Percentiles rank a stretch among this genome's conserved stretches.
Evolutionary conservation across 1,140 invertebrate species (phyloP).

Genomic region (Leptinotarsa lineolata): DNA sequence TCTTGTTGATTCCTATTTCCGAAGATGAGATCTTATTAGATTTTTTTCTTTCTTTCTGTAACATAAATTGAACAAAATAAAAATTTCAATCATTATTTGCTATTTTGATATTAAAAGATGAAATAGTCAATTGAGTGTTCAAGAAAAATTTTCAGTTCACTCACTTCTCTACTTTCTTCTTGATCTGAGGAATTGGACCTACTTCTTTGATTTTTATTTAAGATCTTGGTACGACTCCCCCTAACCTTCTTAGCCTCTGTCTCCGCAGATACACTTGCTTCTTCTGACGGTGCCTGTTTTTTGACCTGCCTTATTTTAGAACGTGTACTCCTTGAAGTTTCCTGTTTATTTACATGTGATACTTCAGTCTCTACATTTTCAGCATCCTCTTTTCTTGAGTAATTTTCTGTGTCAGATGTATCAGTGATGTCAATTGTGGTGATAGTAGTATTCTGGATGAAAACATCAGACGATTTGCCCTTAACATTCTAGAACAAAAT

Average conservation of each 20-base stretch:
- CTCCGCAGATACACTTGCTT: background rate
- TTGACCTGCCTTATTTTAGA: constrained; percentile 18
- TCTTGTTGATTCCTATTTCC: constrained; percentile 16
- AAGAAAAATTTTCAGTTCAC: background rate
- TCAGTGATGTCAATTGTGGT: constrained; percentile 29
- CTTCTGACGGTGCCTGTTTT: background rate
- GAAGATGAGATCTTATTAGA: constrained; percentile 16
- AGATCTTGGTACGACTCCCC: background rate
- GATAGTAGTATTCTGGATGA: constrained; percentile 25
- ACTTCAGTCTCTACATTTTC: background rate
- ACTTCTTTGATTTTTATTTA: background rate
- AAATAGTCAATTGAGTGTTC: background rate
- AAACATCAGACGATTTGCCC: constrained; percentile 30
- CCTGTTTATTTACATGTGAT: background rate
- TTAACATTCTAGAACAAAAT: constrained; percentile 2
- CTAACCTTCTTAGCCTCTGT: background rate
- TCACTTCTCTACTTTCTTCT: background rate
- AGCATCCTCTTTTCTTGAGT: background rate
- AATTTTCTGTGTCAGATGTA: constrained; percentile 5
- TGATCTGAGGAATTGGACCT: constrained; percentile 17
- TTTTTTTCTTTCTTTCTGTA: constrained; percentile 26
- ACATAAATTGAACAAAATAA: background rate
- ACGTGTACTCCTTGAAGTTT: constrained; percentile 11
- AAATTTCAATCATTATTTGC: background rate
- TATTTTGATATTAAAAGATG: background rate